Conservation (phyloP, 2,888 invertebrate genomes). For the Mythimna vitellina region DNA sequence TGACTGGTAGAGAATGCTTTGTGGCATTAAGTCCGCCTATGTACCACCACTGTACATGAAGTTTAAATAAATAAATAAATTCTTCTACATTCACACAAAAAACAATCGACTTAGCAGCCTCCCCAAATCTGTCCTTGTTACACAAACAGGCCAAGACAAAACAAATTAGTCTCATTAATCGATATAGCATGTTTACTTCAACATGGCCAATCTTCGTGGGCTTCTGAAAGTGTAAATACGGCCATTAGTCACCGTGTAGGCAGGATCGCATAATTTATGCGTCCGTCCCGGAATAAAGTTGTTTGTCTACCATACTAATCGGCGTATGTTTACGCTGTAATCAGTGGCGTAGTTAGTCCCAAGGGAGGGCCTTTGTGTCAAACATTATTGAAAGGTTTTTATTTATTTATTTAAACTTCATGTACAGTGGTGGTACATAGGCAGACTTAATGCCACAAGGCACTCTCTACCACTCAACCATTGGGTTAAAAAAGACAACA, state of each 20-base stretch:
- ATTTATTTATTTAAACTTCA: no score
- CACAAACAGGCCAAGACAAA: slow-evolving; percentile 11
- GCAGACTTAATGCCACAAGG: no score
- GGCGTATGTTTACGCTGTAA: slow-evolving; percentile 10
- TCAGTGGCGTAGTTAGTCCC: neutral
- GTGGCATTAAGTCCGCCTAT: no score
- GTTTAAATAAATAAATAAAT: no score
- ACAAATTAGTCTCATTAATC: slow-evolving; percentile 47
- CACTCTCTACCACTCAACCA: no score
- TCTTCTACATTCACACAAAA: neutral
- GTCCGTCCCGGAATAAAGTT: slow-evolving; percentile 15
- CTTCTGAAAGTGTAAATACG: slow-evolving; percentile 60
- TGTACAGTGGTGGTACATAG: no score
- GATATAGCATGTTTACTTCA: slow-evolving; percentile 46
- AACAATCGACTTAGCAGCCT: neutral
- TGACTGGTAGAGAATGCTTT: no score
- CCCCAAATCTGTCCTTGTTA: slow-evolving; percentile 8
- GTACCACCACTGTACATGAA: no score
- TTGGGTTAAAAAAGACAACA: no score
- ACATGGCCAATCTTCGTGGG: slow-evolving; percentile 18
- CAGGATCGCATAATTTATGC: slow-evolving; percentile 51
- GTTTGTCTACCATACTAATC: slow-evolving; percentile 37
- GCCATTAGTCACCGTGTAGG: slow-evolving; percentile 52
- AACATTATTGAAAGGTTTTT: no score
- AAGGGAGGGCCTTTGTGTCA: neutral